Conservation (phyloP, 2,888 invertebrate genomes). For the Pollenia angustigena region DNA sequence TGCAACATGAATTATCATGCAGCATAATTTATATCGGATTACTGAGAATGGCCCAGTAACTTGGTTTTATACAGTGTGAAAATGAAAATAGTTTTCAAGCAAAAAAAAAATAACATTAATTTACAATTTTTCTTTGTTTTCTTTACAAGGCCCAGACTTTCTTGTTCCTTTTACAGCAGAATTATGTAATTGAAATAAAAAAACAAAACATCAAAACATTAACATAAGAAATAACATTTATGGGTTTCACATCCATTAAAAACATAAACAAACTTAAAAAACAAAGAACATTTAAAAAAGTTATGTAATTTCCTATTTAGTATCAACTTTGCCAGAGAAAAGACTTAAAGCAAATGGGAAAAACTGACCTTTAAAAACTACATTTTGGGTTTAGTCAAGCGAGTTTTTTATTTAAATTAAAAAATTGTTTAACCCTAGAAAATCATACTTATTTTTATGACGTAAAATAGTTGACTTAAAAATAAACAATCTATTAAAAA, state of each 20-base stretch:
- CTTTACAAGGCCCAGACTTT: neutral
- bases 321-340: neutral
- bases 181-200: conserved; percentile 27
- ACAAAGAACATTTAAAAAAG: neutral
- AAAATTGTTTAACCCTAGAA: too few species aligned
- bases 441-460: too few species aligned
- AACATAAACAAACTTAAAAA: neutral
- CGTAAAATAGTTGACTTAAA: too few species aligned
- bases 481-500: too few species aligned
- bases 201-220: neutral
- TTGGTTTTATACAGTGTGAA: too few species aligned
- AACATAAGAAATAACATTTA: conserved; percentile 5
- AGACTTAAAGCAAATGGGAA: conserved; percentile 5
- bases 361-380: conserved; percentile 35
- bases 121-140: neutral
- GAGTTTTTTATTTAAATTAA: neutral
- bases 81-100: neutral
- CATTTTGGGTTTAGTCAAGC: neutral
- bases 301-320: conserved; percentile 5
- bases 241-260: neutral
- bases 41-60: neutral
- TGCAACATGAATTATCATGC: neutral
- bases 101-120: too few species aligned
- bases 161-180: neutral
- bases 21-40: conserved; percentile 8